Conservation (phyloP, 2,888 invertebrate species). For the Spicauda simplicius region DNA sequence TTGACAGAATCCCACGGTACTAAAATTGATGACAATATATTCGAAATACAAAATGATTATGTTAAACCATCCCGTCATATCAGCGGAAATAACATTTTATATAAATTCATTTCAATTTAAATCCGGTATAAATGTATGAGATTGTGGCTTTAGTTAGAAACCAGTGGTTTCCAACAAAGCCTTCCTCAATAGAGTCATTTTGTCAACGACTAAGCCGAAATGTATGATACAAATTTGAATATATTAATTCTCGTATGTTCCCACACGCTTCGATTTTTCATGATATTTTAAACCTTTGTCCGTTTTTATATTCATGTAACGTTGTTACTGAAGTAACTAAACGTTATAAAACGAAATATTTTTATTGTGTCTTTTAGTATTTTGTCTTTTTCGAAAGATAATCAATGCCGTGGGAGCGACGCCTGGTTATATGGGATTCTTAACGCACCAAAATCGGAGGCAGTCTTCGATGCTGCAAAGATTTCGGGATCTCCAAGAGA, state of each 20-base stretch:
- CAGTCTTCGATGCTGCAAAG: too few species aligned
- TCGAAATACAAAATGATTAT: constrained; percentile 28
- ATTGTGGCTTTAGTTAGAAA: constrained; percentile 50
- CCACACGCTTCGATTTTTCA: constrained; percentile 15
- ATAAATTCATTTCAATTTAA: constrained; percentile 63
- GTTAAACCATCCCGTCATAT: constrained; percentile 31
- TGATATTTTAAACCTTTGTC: neutral
- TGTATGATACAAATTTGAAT: constrained; percentile 58
- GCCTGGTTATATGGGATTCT: too few species aligned
- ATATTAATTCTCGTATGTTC: constrained; percentile 33
- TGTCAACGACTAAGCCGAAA: constrained; percentile 48
- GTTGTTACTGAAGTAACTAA: too few species aligned
- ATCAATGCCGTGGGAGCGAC: too few species aligned
- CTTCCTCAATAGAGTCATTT: constrained; percentile 64
- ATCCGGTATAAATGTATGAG: constrained; percentile 56
- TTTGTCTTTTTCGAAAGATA: too few species aligned
- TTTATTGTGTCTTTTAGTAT: too few species aligned
- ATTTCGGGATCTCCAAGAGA: too few species aligned
- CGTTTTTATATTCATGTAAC: neutral
- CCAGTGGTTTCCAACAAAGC: constrained; percentile 59
- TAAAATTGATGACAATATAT: constrained; percentile 31
- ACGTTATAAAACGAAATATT: too few species aligned
- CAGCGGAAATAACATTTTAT: constrained; percentile 48
- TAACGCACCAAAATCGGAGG: too few species aligned
- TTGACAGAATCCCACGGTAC: constrained; percentile 18